Evolutionary conservation across 2,797 vertebrate species (phyloP).

Genomic region (Scarus forsteni): DNA sequence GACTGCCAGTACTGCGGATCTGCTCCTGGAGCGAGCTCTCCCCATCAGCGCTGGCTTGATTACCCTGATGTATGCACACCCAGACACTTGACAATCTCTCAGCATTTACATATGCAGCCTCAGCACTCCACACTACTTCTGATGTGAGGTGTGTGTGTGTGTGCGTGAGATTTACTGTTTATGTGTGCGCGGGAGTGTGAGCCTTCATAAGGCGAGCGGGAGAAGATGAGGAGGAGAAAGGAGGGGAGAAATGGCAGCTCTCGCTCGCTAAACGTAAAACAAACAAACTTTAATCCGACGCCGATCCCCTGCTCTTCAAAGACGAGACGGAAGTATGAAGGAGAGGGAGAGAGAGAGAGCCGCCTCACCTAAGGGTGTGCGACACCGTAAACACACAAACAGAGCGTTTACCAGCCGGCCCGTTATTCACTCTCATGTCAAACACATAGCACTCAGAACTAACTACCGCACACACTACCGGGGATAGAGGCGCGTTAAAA

Average conservation of each 20-base stretch:
- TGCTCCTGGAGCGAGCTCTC: constrained; percentile 81
- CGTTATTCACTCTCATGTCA: constrained; percentile 83
- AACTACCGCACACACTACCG: constrained; percentile 75
- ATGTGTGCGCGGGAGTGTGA: constrained; percentile 41
- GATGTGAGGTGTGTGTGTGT: constrained; percentile 72
- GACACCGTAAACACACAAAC: constrained; percentile 82
- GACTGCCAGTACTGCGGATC: constrained; percentile 85
- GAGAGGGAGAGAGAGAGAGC: constrained; percentile 46
- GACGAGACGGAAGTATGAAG: constrained; percentile 68
- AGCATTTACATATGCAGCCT: constrained; percentile 86
- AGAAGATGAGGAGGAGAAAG: constrained; percentile 68
- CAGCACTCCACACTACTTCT: constrained; percentile 84
- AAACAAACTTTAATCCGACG: constrained; percentile 85
- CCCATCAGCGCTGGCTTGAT: constrained; percentile 84
- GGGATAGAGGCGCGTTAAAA: constrained; percentile 75
- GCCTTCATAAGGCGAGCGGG: constrained; percentile 62
- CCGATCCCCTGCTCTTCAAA: constrained; percentile 82
- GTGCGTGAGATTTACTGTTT: constrained; percentile 26
- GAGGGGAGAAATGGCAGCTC: constrained; percentile 78
- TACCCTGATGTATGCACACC: constrained; percentile 85
- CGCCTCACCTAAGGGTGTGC: constrained; percentile 78
- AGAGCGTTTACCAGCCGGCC: constrained; percentile 81
- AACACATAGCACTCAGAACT: constrained; percentile 78
- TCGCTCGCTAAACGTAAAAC: constrained; percentile 86
- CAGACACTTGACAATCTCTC: constrained; percentile 85